Base-by-base conservation (phyloP, 64 coral and sea anemone species). In the Hydrozoanthus tunicans region DNA sequence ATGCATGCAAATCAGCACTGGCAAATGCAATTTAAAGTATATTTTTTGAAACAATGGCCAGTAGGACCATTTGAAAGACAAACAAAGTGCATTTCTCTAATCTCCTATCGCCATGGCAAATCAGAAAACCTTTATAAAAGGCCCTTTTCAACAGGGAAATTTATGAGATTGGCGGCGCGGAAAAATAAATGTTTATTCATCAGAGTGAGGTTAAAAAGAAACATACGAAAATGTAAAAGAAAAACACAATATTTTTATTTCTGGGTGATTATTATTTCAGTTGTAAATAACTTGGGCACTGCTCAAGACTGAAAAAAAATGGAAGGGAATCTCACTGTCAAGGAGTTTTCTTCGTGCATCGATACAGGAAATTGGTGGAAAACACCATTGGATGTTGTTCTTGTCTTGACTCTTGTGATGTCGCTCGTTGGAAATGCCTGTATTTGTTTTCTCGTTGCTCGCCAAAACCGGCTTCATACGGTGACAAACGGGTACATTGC, bases 401-500 rank as follows among this genome's bases (percentile, higher is more conserved):
- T 97, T 1, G 78, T 97, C 60, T 17, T 85, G 3, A 75, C 83
- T 32, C 71, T 97, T 6, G 73, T 91, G 4, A 3, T 94, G 3
- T 88, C 89, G 17, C 72, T 97, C 26, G 80, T 94, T 3, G 95
- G 95, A 63, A 97, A 97, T 72, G 73, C 76, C 70, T 79, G 64
- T 1, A 69, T 97, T 9, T 94, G 92, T 32, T 57, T 97, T 14
- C 76, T 97, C 51, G 95, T 97, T 69, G 90, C 95, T 83, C 93
- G 95, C 4, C 92, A 97, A 64, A 94, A 97, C 14, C 90, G 92
- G 14, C 61, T 97, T 3, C 95, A 89, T 79, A 97, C 92, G 5
- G 95, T 97, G 4, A 97, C 95, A 10, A 97, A 97, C 75, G 95
- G 92, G 3, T 89, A 82, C 67, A 92, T 97, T 32, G 95, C 94